phyloP scores from a whole-genome alignment of 1,140 invertebrate genomes.

The Brachionus sp. region DNA sequence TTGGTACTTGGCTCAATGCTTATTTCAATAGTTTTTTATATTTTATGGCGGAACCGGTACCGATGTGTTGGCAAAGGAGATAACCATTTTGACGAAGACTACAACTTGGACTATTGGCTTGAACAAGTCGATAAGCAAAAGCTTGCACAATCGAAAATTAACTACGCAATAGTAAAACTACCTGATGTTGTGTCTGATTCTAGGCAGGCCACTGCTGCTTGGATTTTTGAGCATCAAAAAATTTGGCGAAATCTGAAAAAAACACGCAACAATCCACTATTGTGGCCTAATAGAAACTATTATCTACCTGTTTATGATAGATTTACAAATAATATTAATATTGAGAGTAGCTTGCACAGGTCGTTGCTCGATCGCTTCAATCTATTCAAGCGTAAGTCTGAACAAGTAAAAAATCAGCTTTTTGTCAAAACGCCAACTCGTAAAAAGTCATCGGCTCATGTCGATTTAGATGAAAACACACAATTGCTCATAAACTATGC shows the following conservation, averaged over 20 bases:
- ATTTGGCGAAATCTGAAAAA: background rate
- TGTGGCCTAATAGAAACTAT: background rate
- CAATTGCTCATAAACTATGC: slow-evolving; percentile 26
- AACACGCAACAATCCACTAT: background rate
- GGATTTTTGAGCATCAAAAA: slow-evolving; percentile 20
- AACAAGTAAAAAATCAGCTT: background rate
- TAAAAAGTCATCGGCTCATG: background rate
- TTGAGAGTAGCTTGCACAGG: background rate
- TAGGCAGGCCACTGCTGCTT: background rate
- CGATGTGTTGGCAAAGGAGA: background rate
- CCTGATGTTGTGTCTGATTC: background rate
- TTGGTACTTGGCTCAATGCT: slow-evolving; percentile 15
- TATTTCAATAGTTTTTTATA: background rate
- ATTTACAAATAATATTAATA: background rate
- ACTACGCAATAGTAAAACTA: background rate
- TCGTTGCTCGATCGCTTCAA: background rate
- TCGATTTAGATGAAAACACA: background rate
- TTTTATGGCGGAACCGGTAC: background rate
- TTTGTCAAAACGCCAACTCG: background rate
- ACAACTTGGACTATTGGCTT: slow-evolving; percentile 29
- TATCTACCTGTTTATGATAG: background rate
- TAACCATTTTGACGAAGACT: background rate
- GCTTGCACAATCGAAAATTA: background rate
- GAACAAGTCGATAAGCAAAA: slow-evolving; percentile 23
- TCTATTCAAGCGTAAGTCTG: background rate